Evolutionary conservation across 2,113 vertebrate species (phyloP), one percentile per base, ranked within the genome.

Genomic region (Pollachius pollachius): DNA sequence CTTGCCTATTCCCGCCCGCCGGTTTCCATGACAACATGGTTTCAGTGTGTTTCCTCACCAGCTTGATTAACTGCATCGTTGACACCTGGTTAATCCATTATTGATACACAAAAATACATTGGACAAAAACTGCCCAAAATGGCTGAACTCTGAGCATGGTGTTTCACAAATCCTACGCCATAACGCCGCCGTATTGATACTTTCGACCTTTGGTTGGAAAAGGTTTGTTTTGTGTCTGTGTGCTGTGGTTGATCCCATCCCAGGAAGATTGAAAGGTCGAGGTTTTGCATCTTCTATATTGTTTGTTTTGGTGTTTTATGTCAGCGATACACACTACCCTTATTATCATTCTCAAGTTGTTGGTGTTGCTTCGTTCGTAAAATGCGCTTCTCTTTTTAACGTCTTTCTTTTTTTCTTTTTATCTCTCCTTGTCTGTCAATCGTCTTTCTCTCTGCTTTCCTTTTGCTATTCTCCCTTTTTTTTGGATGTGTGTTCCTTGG

Each of bases 371-470:
- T 16, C n/a, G 21, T 9, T 9, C 7, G 64, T 72, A 64, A 67
- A 4, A 65, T 62, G 41, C 15, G n/a, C 71, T 57, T 79, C 70
- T 81, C 4, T 64, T 74, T 77, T 77, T 66, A 82, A 80, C 21
- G 11, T 78, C 72, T 27, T 70, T 83, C 72, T 23, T 23, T 23
- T 23, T 82, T 66, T 87, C 63, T 84, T 71, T 37, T 41, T 76
- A 79, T 82, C 74, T 79, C 74, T 64, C 59, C 82, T 73, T 86
- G 15, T 68, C 52, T 18, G 4, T 68, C 27, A n/a, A 15, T 60
- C 18, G 13, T 68, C 17, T 60, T 30, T 68, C 57, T 69, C 61
- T 87, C 60, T 81, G 72, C 64, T 67, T 77, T 65, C 72, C 65
- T 79, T 60, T 54, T 70, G 54, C 64, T 69, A 64, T 65, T 80